A percentile compares a stretch with the other conserved stretches of the same genome.
Conservation (phyloP, 2,113 vertebrate genomes). For the Oryctolagus cuniculus region mOryCun1.1 NC_091447.1:5912501-5913000, state of each 20-base stretch:
- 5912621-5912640: conserved; percentile 61
- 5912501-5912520: background rate
- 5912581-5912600: conserved; percentile 58
- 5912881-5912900: background rate
- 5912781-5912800: conserved; percentile 21
- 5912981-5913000: background rate
- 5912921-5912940: background rate
- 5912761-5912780: conserved; percentile 41
- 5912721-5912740: background rate
- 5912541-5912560: background rate
- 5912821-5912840: background rate
- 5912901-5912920: background rate
- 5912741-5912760: conserved; percentile 72
- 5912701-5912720: conserved; percentile 66
- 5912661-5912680: conserved; percentile 71
- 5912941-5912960: background rate
- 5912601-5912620: conserved; percentile 60
- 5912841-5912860: background rate
- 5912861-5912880: conserved; percentile 30
- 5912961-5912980: background rate
- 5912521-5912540: conserved; percentile 16
- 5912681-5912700: conserved; percentile 67
- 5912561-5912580: conserved; percentile 50
- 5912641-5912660: conserved; percentile 67
- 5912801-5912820: conserved; percentile 6